A percentile compares a stretch with the other conserved stretches of the same genome.
phyloP scores from a whole-genome alignment of 2,888 invertebrate genomes.

The Conops quadrifasciatus region DNA sequence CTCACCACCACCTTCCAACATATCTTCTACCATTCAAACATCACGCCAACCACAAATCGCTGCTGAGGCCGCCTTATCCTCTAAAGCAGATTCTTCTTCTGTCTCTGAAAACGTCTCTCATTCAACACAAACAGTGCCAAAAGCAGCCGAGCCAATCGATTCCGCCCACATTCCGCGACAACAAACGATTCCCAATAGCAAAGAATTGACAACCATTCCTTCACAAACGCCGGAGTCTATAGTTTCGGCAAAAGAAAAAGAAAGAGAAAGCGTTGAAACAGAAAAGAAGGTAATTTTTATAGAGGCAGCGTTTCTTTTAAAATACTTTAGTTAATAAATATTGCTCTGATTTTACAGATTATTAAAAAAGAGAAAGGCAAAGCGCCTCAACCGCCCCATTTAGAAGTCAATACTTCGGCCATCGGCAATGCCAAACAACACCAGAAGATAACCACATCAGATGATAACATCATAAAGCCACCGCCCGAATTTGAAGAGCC shows the following conservation, averaged over 20 bases:
- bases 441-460: not conserved
- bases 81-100: not conserved
- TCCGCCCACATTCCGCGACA: slow-evolving; percentile 43
- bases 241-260: slow-evolving; percentile 34
- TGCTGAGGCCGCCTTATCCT: slow-evolving; percentile 20
- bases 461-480: slow-evolving; percentile 46
- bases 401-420: slow-evolving; percentile 15
- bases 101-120: not conserved
- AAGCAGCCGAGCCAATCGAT: slow-evolving; percentile 31
- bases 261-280: slow-evolving; percentile 47
- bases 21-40: slow-evolving; percentile 30
- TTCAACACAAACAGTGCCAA: slow-evolving; percentile 16
- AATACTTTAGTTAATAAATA: not conserved
- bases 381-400: slow-evolving; percentile 73
- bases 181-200: not conserved
- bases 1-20: slow-evolving; percentile 13
- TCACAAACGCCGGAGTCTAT: slow-evolving; percentile 31
- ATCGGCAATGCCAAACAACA: slow-evolving; percentile 9
- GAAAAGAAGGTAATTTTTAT: slow-evolving; percentile 60
- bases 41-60: slow-evolving; percentile 26
- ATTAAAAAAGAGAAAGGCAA: slow-evolving; percentile 86
- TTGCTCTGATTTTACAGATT: slow-evolving; percentile 64
- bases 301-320: not conserved
- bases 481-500: slow-evolving; percentile 48
- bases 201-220: slow-evolving; percentile 18